A percentile compares a stretch with the other conserved stretches of the same genome.
These are phyloP conservation scores for Polyommatus icarus DNA, from an alignment of 2,888 invertebrate genomes.

Conservation along the genomic window DNA sequence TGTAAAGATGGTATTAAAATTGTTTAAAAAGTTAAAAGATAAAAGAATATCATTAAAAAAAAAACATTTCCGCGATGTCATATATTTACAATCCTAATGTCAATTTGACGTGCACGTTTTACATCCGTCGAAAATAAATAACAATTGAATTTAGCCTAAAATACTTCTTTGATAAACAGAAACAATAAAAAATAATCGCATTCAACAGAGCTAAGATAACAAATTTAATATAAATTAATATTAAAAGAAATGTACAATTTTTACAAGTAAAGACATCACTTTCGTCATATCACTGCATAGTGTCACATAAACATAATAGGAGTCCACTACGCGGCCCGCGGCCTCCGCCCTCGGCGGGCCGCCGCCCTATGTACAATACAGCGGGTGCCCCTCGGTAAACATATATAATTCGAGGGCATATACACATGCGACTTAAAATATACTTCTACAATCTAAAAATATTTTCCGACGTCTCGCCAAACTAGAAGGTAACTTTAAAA, in stretches of 20 bases:
- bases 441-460: slow-evolving; percentile 45
- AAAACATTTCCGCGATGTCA: slow-evolving; percentile 63
- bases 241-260: slow-evolving; percentile 78
- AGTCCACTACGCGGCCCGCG: slow-evolving; percentile 41
- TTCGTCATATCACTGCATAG: slow-evolving; percentile 68
- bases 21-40: slow-evolving; percentile 68
- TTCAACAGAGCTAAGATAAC: slow-evolving; percentile 80
- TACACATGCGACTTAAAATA: slow-evolving; percentile 39
- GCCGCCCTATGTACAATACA: slow-evolving; percentile 52
- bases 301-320: slow-evolving; percentile 50
- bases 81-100: slow-evolving; percentile 68
- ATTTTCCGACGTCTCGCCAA: slow-evolving; percentile 46
- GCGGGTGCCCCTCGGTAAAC: slow-evolving; percentile 40
- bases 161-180: slow-evolving; percentile 78
- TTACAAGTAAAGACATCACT: slow-evolving; percentile 76
- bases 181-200: slow-evolving; percentile 81
- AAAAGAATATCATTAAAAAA: slow-evolving; percentile 36
- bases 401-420: slow-evolving; percentile 37
- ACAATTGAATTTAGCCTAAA: slow-evolving; percentile 80
- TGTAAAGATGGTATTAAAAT: slow-evolving; percentile 77
- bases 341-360: background rate
- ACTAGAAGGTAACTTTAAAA: slow-evolving; percentile 68
- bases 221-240: slow-evolving; percentile 80
- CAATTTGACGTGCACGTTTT: slow-evolving; percentile 72
- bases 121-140: slow-evolving; percentile 78